Evolutionary conservation across 2,113 vertebrate species (phyloP).

Genomic region (Edolisoma coerulescens): DNA sequence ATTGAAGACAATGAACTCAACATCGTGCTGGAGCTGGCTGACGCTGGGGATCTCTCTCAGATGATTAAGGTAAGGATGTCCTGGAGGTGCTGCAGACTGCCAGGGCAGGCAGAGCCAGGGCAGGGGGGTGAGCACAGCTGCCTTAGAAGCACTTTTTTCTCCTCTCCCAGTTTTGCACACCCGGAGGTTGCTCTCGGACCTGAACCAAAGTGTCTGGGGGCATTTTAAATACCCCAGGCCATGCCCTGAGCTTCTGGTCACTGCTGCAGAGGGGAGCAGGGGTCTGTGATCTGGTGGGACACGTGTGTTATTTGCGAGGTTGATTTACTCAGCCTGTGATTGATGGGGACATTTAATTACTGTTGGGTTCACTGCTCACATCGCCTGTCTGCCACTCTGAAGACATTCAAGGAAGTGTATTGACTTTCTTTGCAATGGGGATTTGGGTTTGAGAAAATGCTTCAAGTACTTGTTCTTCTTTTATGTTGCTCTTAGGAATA

Average conservation of each 20-base stretch:
- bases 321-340: not conserved
- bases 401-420: constrained; percentile 4
- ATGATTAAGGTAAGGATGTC: constrained; percentile 81
- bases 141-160: not conserved
- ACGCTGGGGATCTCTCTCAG: constrained; percentile 82
- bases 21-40: constrained; percentile 82
- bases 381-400: not conserved
- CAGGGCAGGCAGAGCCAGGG: rapidly evolving
- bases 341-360: constrained; percentile 2
- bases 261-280: not conserved
- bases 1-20: constrained; percentile 85
- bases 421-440: constrained; percentile 47
- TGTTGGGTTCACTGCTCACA: not conserved
- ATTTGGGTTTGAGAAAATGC: constrained; percentile 44
- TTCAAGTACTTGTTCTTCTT: constrained; percentile 59
- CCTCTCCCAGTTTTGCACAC: not conserved
- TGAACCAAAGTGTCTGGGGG: not conserved
- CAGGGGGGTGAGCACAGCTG: not conserved
- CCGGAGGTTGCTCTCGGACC: not conserved
- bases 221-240: rapidly evolving
- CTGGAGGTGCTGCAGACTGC: not conserved
- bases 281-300: not conserved
- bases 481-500: constrained; percentile 73
- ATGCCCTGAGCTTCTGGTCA: not conserved
- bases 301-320: not conserved